Base-by-base conservation (phyloP, 2,797 vertebrate species). In the Gadopsis marmoratus region DNA sequence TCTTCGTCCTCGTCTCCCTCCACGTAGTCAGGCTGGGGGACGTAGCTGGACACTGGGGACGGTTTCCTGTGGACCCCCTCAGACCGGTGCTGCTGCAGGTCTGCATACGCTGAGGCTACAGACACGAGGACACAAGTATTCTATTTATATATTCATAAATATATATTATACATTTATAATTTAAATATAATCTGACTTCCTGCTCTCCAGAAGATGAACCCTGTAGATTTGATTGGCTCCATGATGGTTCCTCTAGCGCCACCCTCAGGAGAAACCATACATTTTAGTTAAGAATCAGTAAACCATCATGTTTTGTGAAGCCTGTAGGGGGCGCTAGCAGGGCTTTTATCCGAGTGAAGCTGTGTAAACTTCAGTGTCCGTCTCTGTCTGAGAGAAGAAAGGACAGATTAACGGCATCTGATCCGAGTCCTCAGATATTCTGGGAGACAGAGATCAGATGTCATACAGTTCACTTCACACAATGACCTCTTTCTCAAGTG, bases 101-200 rank as follows among this genome's bases (percentile, higher is more conserved):
- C 96, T 0, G 96, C 96, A 71, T 97, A 96, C 71, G 96, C 96
- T 0, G 97, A 97, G 3, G 96, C 97, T 99, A 88, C 16, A 45
- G 68, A 77, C 65, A 48, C 2, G 6, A 35, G 19, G 66, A 51
- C 10, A 58, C 4, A 56, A 35, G n/a, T n/a, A n/a, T n/a, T n/a
- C n/a, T n/a, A n/a, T n/a, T n/a, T n/a, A n/a, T n/a, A n/a, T n/a
- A n/a, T n/a, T n/a, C n/a, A n/a, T n/a, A n/a, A n/a, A n/a, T n/a
- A n/a, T n/a, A n/a, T n/a, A n/a, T n/a, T n/a, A n/a, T n/a, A n/a
- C n/a, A n/a, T n/a, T n/a, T n/a, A n/a, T n/a, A n/a, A 41, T 41
- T 43, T 13, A 47, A 7, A 47, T 21, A n/a, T n/a, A n/a, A n/a
- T 21, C 47, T 9, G 5, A 60, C 37, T 11, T 21, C 26, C 23